Conservation (phyloP, 2,888 invertebrate genomes). For the Hyppa rectilinea region DNA sequence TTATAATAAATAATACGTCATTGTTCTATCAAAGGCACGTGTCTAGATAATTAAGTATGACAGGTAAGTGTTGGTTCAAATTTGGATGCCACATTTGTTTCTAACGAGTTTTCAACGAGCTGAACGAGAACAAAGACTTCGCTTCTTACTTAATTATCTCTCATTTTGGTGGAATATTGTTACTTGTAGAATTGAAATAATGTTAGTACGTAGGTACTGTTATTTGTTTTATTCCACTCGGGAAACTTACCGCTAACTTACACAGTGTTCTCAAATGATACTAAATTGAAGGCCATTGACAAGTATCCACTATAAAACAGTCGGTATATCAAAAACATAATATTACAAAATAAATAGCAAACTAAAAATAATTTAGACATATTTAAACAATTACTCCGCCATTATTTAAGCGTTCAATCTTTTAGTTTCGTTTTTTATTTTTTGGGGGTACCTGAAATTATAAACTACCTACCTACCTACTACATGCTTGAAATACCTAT, state of each 20-base stretch:
- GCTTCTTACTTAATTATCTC: conserved; percentile 33
- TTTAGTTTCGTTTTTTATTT: conserved; percentile 4
- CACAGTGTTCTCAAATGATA: too few species aligned
- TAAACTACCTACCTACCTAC: conserved; percentile 1
- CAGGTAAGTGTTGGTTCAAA: conserved; percentile 38
- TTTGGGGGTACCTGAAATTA: not conserved
- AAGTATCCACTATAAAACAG: too few species aligned
- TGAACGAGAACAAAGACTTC: conserved; percentile 9
- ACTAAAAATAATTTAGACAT: too few species aligned
- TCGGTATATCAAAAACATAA: too few species aligned
- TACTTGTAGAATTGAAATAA: conserved; percentile 2
- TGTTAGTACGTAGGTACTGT: not conserved
- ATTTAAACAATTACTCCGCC: too few species aligned
- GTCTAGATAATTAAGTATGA: conserved; percentile 60
- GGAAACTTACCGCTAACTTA: too few species aligned
- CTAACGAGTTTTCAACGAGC: conserved; percentile 70
- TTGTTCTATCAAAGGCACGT: conserved; percentile 35
- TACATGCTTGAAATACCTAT: conserved; percentile 23
- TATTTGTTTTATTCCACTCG: too few species aligned
- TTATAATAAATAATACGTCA: conserved; percentile 38
- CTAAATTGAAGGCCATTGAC: too few species aligned
- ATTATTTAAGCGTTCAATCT: conserved; percentile 19
- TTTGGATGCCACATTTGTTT: conserved; percentile 54
- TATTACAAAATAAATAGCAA: too few species aligned
- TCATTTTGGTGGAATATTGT: conserved; percentile 28